A percentile compares a stretch with the other conserved stretches of the same genome.
Conservation (phyloP, 2,888 invertebrate species). For the Ennomos erosarius region DNA sequence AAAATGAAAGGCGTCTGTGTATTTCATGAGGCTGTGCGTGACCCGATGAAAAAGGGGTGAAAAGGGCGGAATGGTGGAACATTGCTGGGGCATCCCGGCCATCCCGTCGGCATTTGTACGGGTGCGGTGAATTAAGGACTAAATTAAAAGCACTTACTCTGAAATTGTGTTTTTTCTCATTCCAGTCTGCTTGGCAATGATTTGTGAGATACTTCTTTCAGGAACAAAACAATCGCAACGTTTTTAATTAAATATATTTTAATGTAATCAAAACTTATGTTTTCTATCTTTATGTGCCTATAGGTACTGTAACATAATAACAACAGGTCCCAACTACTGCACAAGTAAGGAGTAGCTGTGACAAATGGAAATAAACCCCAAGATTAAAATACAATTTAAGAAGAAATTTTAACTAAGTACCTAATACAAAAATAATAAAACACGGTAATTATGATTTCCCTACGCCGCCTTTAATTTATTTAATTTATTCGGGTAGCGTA, state of each 20-base stretch:
- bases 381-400: too few species aligned
- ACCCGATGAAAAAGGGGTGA: constrained; percentile 49
- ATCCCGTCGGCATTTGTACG: constrained; percentile 42
- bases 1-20: constrained; percentile 51
- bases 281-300: too few species aligned
- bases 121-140: constrained; percentile 49
- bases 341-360: too few species aligned
- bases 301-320: too few species aligned
- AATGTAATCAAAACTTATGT: too few species aligned
- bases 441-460: constrained; percentile 3
- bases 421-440: constrained; percentile 4
- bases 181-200: background rate
- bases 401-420: background rate
- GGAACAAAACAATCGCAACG: too few species aligned
- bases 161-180: constrained; percentile 5
- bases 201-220: too few species aligned
- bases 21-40: constrained; percentile 60
- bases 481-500: constrained; percentile 12
- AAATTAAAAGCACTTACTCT: constrained; percentile 46
- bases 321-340: too few species aligned
- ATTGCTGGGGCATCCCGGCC: constrained; percentile 42
- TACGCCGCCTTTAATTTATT: constrained; percentile 5
- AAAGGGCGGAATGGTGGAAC: constrained; percentile 47
- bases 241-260: too few species aligned
- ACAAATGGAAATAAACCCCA: too few species aligned